A percentile compares a stretch with the other conserved stretches of the same genome.
Conservation (phyloP, 2,888 invertebrate species). For the Scrobipalpa costella region DNA sequence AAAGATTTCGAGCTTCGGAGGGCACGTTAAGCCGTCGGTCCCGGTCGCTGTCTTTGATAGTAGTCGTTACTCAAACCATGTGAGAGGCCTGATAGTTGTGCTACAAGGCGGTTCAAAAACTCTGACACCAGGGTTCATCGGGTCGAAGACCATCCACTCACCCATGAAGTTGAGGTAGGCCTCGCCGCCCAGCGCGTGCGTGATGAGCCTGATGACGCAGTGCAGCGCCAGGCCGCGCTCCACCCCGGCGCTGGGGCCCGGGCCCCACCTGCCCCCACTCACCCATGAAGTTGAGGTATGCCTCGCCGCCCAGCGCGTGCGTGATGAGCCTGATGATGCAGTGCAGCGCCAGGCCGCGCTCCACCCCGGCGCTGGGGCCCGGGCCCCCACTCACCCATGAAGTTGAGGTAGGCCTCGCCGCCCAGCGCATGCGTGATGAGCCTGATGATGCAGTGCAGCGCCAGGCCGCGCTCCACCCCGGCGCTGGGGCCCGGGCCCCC, state of each 20-base stretch:
- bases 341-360: slow-evolving; percentile 84
- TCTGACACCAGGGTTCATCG: too few species aligned
- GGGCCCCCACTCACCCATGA: too few species aligned
- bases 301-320: slow-evolving; percentile 97
- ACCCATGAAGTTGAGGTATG: slow-evolving; percentile 99
- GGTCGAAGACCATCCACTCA: too few species aligned
- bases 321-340: slow-evolving; percentile 79
- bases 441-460: slow-evolving; percentile 98
- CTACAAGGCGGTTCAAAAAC: too few species aligned
- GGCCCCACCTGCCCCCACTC: slow-evolving; percentile 34
- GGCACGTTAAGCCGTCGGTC: too few species aligned
- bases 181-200: slow-evolving; percentile 97
- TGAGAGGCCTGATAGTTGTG: too few species aligned
- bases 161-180: slow-evolving; percentile 99
- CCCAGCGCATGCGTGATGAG: slow-evolving; percentile 96
- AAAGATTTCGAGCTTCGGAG: too few species aligned
- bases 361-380: too few species aligned
- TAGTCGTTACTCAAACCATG: too few species aligned
- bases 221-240: slow-evolving; percentile 97
- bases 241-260: slow-evolving; percentile 66
- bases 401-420: slow-evolving; percentile 99
- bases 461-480: slow-evolving; percentile 95
- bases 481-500: too few species aligned
- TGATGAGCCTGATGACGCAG: slow-evolving; percentile 97
- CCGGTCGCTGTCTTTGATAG: too few species aligned